Conservation (phyloP, 37 sponge, comb jelly and placozoan genomes). For the Oopsacas minuta region DNA sequence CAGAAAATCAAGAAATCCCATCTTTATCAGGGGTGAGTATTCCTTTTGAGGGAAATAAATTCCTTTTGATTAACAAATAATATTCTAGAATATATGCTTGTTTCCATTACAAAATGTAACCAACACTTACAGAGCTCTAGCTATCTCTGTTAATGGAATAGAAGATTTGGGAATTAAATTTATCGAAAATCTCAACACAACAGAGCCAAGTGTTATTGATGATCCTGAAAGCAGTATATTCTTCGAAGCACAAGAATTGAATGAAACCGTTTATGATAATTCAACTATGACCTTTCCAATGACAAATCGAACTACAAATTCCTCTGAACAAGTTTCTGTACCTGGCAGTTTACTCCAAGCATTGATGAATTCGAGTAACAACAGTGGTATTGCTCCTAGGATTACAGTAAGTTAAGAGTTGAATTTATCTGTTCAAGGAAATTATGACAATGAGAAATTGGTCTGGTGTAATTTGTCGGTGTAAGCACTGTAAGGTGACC, state of each 20-base stretch:
- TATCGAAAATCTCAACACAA: neutral
- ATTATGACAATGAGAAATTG: too few relatives aligned
- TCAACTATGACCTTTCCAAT: neutral
- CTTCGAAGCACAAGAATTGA: neutral
- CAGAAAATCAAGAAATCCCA: neutral
- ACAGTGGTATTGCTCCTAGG: neutral
- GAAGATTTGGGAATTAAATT: slow-evolving; percentile 1
- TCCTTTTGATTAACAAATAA: too few relatives aligned
- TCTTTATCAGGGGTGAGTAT: neutral
- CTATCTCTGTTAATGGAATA: neutral
- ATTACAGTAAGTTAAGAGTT: neutral
- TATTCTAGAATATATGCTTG: neutral
- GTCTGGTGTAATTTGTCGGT: too few relatives aligned
- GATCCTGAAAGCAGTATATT: neutral
- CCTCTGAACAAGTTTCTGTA: neutral
- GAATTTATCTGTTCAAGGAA: neutral
- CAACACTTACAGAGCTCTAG: neutral
- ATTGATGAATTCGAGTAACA: neutral
- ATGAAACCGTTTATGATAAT: neutral
- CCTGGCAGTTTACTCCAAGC: neutral
- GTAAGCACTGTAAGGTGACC: too few relatives aligned
- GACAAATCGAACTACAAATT: neutral
- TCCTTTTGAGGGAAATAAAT: too few relatives aligned
- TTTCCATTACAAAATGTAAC: neutral
- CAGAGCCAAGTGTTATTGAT: neutral